phyloP scores from a whole-genome alignment of 2,888 invertebrate species.

The Ophraella communa region DNA sequence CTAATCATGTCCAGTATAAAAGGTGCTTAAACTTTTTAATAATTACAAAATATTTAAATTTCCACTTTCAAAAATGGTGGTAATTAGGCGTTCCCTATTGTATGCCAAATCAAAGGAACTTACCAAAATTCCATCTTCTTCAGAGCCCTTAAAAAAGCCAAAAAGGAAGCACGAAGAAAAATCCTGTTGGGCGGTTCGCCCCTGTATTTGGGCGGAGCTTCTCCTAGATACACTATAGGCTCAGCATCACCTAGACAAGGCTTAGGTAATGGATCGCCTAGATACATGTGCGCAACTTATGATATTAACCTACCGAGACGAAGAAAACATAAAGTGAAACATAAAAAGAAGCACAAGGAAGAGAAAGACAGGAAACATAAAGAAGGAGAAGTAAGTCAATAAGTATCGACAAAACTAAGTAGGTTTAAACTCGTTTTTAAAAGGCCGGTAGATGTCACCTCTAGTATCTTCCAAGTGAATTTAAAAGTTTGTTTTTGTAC shows the following conservation, averaged over 20 bases:
- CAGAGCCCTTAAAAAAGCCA: conserved; percentile 76
- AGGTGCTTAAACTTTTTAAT: too few relatives aligned
- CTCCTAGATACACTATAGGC: conserved; percentile 61
- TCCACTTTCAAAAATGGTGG: too few relatives aligned
- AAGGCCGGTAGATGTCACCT: background rate
- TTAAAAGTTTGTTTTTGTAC: too few relatives aligned
- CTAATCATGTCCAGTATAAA: too few relatives aligned
- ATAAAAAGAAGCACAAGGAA: conserved; percentile 77
- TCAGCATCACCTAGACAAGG: conserved; percentile 67
- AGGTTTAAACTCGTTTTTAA: background rate
- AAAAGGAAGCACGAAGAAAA: conserved; percentile 76
- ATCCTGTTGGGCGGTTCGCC: conserved; percentile 52
- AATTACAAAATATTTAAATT: too few relatives aligned
- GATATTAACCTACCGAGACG: conserved; percentile 56
- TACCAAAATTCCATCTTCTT: background rate
- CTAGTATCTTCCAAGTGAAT: too few relatives aligned
- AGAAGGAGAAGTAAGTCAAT: conserved; percentile 52
- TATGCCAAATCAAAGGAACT: background rate
- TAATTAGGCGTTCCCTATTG: too few relatives aligned
- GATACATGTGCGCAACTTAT: conserved; percentile 56
- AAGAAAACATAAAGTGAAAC: conserved; percentile 69
- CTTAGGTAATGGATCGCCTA: conserved; percentile 66
- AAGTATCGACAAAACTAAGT: background rate
- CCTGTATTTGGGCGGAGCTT: conserved; percentile 45
- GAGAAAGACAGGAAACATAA: conserved; percentile 61